Evolutionary conservation across 2,888 invertebrate genomes (phyloP).

Genomic region (Lissocephala sabroskyi): DNA sequence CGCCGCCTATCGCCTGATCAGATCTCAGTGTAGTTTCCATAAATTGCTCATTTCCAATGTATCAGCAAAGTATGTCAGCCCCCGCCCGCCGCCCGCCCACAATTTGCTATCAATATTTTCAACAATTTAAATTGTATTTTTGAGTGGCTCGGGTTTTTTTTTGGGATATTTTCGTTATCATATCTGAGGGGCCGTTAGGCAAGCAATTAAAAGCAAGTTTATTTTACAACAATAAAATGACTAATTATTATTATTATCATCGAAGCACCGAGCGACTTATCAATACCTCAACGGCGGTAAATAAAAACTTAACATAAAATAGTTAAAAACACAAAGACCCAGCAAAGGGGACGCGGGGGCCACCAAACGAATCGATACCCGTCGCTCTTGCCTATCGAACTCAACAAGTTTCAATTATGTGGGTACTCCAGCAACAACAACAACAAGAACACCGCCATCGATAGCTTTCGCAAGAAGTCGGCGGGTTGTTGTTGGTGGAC

Average conservation of each 20-base stretch:
- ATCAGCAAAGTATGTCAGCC: no score
- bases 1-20: no score
- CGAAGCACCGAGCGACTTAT: conserved; percentile 31
- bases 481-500: conserved; percentile 29
- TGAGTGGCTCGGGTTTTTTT: no score
- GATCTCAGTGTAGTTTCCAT: no score
- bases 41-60: no score
- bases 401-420: conserved; percentile 61
- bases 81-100: no score
- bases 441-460: conserved; percentile 16
- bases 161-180: conserved; percentile 4
- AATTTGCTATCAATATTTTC: no score
- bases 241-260: conserved; percentile 65
- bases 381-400: conserved; percentile 23
- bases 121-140: no score
- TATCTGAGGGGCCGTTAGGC: conserved; percentile 38
- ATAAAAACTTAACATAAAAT: conserved; percentile 62
- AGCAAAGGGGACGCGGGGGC: conserved; percentile 2
- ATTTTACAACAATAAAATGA: conserved; percentile 66
- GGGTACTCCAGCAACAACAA: not conserved
- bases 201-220: conserved; percentile 62
- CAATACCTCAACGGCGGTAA: conserved; percentile 41
- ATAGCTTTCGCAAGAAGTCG: conserved; percentile 57
- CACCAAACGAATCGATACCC: not conserved
- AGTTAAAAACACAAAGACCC: conserved; percentile 21